Conservation (phyloP, 2,888 invertebrate genomes). For the Agriopis aurantiaria region DNA sequence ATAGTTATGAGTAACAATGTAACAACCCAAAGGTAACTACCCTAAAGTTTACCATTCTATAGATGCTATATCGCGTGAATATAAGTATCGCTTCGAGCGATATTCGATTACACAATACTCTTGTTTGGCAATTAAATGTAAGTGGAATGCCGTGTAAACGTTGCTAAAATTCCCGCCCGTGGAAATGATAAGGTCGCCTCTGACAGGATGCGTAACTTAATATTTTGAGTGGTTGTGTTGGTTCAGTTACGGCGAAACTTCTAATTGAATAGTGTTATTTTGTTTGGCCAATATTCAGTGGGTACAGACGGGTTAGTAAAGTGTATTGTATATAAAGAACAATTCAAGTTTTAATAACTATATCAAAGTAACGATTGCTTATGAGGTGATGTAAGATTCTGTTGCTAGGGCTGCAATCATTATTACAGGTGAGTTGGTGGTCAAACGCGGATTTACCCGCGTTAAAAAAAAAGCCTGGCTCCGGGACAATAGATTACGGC, state of each 20-base stretch:
- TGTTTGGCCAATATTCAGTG: neutral
- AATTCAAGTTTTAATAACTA: too few species aligned
- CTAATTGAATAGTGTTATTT: constrained; percentile 20
- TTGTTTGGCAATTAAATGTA: constrained; percentile 42
- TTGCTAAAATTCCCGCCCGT: constrained; percentile 26
- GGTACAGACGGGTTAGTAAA: neutral
- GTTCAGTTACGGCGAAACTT: constrained; percentile 11
- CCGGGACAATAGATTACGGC: too few species aligned
- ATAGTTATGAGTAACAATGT: too few species aligned
- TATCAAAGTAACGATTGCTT: too few species aligned
- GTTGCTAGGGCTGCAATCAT: too few species aligned
- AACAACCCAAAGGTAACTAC: too few species aligned
- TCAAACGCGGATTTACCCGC: too few species aligned
- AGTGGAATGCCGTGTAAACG: constrained; percentile 43
- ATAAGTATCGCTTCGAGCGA: constrained; percentile 29
- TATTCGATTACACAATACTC: constrained; percentile 44
- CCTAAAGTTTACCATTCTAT: too few species aligned
- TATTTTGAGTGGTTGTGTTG: constrained; percentile 25
- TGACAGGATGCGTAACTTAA: constrained; percentile 30
- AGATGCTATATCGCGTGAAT: constrained; percentile 9
- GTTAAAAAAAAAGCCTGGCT: too few species aligned
- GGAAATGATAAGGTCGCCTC: constrained; percentile 33
- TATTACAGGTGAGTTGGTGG: too few species aligned
- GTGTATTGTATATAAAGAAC: too few species aligned
- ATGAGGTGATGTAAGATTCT: too few species aligned